These are phyloP conservation scores for Toxotes jaculatrix DNA, from an alignment of 2,113 vertebrate species.

Conservation along the genomic window DNA sequence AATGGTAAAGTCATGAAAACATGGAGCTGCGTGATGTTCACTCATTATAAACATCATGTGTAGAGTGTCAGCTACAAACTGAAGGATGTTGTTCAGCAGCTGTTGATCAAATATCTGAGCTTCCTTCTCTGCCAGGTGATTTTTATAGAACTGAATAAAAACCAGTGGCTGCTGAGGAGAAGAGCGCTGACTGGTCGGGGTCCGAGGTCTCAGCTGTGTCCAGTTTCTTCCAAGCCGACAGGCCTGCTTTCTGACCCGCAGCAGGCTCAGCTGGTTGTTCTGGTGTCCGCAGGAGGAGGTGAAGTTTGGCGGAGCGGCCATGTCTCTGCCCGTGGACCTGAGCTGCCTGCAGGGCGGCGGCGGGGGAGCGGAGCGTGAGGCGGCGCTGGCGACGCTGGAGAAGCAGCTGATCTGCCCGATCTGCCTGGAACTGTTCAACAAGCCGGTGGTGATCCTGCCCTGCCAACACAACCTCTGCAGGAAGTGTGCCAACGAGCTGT, in stretches of 20 bases:
- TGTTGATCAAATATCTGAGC: too few species aligned
- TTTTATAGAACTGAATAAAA: background rate
- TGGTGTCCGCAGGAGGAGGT: slow-evolving; percentile 33
- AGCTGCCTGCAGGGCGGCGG: slow-evolving; percentile 61
- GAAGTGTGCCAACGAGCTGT: slow-evolving; percentile 84
- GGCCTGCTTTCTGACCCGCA: too few species aligned
- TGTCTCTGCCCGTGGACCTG: slow-evolving; percentile 81
- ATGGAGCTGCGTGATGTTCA: too few species aligned
- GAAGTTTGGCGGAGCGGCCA: slow-evolving; percentile 28
- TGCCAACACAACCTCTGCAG: slow-evolving; percentile 87
- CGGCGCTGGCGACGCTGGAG: slow-evolving; percentile 77
- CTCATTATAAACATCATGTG: too few species aligned
- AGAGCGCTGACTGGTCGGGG: background rate
- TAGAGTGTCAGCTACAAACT: too few species aligned
- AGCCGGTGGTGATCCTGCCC: slow-evolving; percentile 86
- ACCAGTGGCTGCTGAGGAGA: background rate
- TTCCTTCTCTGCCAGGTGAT: background rate
- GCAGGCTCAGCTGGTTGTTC: background rate
- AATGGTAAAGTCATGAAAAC: too few species aligned
- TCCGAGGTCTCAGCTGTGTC: too few species aligned
- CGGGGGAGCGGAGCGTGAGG: slow-evolving; percentile 55
- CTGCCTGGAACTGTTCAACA: slow-evolving; percentile 84
- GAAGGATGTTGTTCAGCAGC: too few species aligned
- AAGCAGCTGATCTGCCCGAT: slow-evolving; percentile 86
- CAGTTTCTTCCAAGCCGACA: too few species aligned